Base-by-base conservation (phyloP, 1,140 invertebrate genomes). In the Drosophila ironensis region DNA sequence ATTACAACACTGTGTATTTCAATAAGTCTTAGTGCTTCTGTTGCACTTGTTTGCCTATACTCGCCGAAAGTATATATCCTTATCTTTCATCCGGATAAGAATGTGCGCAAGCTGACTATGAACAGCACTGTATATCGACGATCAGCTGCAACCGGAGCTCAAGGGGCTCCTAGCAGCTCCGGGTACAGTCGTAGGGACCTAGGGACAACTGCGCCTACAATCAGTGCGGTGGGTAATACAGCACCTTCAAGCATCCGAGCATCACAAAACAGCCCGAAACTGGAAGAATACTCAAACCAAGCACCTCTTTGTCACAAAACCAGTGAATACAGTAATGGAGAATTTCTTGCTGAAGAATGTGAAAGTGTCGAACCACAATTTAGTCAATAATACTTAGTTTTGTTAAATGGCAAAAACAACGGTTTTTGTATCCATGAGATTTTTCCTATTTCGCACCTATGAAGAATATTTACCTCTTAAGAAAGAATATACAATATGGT, bases 1-100 rank as follows among this genome's bases (percentile, higher is more conserved):
- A 94, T 95, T 61, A 94, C 94, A 9, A 95, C 94, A 47, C 91
- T 96, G 89, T 95, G 94, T 78, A 94, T 96, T 91, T 95, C 94
- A 60, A 93, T 96, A 61, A 95, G 93, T 75, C 92, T 96, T 45
- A 95, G 94, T 72, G 95, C 95, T 8, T 94, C 94, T 1, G 95
- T 96, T 8, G 94, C 93, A 1, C 91, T 96, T 0, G 93, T 93
- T 12, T 96, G 95, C 77, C 91, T 96, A 0, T 96, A 96, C 90
- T 93, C 93, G 1, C 95, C 95, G 1, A 96, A 96, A 90, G 92
- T 96, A 28, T 95, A 95, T 78, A 92, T 95, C 30, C 93, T 95
- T 9, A 89, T 95, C 14, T 95, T 95, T 87, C 94, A 95, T 80
- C 95, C 95, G 0, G 93, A 95, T 82, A 96, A 95, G 72, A 95